Evolutionary conservation across 2,113 vertebrate genomes (phyloP).

Genomic region (Catharus bicknelli): DNA sequence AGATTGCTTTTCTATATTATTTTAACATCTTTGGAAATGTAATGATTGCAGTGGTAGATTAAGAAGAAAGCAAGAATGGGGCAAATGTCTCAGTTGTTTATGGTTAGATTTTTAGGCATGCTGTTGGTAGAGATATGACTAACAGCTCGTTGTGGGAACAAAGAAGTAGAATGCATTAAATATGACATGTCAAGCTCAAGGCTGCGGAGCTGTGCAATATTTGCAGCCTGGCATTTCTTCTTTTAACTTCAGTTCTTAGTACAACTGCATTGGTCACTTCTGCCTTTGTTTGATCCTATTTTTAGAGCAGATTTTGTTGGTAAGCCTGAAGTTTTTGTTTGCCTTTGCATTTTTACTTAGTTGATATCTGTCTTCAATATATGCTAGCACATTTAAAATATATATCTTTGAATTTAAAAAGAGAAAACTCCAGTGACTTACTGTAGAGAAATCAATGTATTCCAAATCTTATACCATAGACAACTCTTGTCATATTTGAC

Average conservation of each 20-base stretch:
- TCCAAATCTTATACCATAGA: background rate
- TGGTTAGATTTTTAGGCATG: background rate
- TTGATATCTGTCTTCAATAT: background rate
- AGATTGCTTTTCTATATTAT: background rate
- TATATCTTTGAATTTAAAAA: background rate
- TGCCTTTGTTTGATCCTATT: background rate
- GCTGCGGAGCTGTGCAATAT: background rate
- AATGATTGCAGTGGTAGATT: background rate
- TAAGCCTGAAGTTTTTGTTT: background rate
- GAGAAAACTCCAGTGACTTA: background rate
- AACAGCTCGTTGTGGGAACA: accelerated
- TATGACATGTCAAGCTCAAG: background rate
- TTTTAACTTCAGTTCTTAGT: background rate
- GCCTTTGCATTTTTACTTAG: background rate
- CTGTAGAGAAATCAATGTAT: background rate
- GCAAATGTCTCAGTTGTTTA: background rate
- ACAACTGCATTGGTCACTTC: background rate
- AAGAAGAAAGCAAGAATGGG: background rate
- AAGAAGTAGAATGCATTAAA: background rate
- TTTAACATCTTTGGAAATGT: background rate
- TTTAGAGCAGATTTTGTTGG: background rate
- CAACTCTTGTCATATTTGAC: background rate
- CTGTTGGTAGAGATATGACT: background rate
- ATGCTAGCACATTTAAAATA: background rate
- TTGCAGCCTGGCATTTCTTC: background rate